A percentile compares a stretch with the other conserved stretches of the same genome.
Conservation (phyloP, 2,113 vertebrate species). For the Zosterops lateralis region DNA sequence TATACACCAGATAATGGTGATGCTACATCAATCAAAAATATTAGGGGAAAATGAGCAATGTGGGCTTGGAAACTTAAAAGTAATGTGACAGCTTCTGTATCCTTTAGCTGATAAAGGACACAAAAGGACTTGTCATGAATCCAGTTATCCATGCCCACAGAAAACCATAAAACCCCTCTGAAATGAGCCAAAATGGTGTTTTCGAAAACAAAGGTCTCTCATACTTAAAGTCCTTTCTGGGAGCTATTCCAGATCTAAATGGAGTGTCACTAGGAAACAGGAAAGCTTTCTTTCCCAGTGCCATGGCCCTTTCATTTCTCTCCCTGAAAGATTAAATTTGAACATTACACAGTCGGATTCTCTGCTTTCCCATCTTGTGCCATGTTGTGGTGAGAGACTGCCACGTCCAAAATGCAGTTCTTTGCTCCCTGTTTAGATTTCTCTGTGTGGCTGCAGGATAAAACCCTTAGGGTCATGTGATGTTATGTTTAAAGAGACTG, state of each 20-base stretch:
- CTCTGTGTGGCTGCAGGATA: neutral
- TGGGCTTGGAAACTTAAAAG: neutral
- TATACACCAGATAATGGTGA: neutral
- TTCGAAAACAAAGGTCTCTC: slow-evolving; percentile 44
- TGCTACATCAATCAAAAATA: neutral
- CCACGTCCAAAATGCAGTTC: neutral
- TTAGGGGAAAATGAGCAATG: neutral
- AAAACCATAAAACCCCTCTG: slow-evolving; percentile 19
- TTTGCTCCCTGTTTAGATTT: neutral
- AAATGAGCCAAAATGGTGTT: slow-evolving; percentile 48
- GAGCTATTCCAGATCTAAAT: slow-evolving; percentile 56
- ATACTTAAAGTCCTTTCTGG: slow-evolving; percentile 47
- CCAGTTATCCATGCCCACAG: slow-evolving; percentile 17
- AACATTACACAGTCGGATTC: neutral
- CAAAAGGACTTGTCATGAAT: neutral
- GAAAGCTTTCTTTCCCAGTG: slow-evolving; percentile 21
- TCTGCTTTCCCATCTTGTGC: neutral
- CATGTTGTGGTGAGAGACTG: neutral
- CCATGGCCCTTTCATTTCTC: slow-evolving; percentile 17
- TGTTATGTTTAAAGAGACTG: neutral
- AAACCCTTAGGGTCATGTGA: neutral
- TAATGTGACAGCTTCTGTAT: neutral
- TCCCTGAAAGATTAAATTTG: slow-evolving; percentile 27
- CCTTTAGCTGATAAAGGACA: neutral
- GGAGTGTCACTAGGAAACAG: slow-evolving; percentile 41